Evolutionary conservation across 2,888 invertebrate species (phyloP).

Genomic region (Macrosiphum euphorbiae): DNA sequence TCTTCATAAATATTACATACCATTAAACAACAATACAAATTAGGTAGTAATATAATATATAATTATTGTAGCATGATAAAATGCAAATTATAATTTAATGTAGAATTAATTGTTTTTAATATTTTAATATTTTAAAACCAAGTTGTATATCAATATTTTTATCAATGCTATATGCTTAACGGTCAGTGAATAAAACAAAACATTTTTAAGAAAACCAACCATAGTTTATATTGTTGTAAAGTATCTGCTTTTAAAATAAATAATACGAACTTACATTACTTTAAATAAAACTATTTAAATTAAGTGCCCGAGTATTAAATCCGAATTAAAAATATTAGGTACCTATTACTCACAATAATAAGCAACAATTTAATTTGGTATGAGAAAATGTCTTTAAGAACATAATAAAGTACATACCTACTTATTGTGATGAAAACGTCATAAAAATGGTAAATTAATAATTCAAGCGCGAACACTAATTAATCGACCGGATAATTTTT

Average conservation of each 20-base stretch:
- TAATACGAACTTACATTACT: not conserved
- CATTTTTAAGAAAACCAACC: not conserved
- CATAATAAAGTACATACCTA: constrained; percentile 18
- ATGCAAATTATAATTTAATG: not conserved
- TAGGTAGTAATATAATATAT: too few species aligned
- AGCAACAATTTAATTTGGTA: not conserved
- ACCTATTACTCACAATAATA: not conserved
- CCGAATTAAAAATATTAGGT: not conserved
- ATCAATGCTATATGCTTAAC: not conserved
- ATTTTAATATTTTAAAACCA: not conserved
- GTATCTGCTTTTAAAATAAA: not conserved
- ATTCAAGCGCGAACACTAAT: constrained; percentile 11
- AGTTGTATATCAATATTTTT: not conserved
- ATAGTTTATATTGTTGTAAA: not conserved
- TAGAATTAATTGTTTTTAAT: not conserved
- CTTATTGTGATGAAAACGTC: not conserved
- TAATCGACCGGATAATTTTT: constrained; percentile 12
- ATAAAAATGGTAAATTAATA: not conserved
- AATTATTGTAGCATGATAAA: not conserved
- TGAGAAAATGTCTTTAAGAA: not conserved
- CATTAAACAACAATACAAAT: not conserved
- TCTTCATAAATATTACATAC: not conserved
- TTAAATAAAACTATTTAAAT: not conserved
- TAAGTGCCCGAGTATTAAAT: not conserved
- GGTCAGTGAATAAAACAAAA: not conserved